phyloP scores from a whole-genome alignment of 2,113 vertebrate genomes.

The Tragelaphus scriptus region DNA sequence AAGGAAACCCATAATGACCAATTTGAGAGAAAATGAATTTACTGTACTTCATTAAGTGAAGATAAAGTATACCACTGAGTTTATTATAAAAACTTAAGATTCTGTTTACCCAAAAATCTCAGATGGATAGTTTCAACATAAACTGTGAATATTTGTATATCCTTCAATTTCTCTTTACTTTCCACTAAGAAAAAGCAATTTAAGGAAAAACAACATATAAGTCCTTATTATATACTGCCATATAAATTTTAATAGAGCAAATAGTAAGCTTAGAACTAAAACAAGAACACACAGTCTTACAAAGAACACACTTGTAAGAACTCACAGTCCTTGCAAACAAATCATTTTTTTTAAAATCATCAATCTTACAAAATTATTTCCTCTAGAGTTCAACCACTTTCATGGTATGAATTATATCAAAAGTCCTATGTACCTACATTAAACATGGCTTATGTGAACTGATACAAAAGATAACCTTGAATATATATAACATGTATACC shows the following conservation, averaged over 20 bases:
- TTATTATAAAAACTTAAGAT: slow-evolving; percentile 26
- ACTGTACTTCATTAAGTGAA: slow-evolving; percentile 35
- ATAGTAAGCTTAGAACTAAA: slow-evolving; percentile 26
- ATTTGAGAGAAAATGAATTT: slow-evolving; percentile 45
- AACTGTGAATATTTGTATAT: not conserved
- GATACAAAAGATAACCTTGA: not conserved
- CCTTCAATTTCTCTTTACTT: slow-evolving; percentile 14
- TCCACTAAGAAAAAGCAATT: slow-evolving; percentile 27
- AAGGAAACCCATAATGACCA: not conserved
- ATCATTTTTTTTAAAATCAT: not conserved
- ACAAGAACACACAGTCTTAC: not conserved
- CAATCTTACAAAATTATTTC: slow-evolving; percentile 11
- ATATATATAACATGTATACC: not conserved
- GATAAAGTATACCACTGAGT: not conserved
- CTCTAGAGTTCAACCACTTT: not conserved
- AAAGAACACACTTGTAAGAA: not conserved
- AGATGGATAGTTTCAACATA: not conserved
- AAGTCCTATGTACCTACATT: not conserved
- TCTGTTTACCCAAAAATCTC: not conserved
- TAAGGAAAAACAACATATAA: not conserved
- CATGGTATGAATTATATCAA: not conserved
- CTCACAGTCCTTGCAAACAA: slow-evolving; percentile 27
- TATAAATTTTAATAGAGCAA: slow-evolving; percentile 25
- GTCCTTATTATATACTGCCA: not conserved
- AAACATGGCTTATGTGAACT: not conserved